Percentiles rank a stretch among this genome's conserved stretches.
These are phyloP conservation scores for Taxidea taxus DNA, from an alignment of 2,113 vertebrate genomes.

Conservation along the genomic window DNA sequence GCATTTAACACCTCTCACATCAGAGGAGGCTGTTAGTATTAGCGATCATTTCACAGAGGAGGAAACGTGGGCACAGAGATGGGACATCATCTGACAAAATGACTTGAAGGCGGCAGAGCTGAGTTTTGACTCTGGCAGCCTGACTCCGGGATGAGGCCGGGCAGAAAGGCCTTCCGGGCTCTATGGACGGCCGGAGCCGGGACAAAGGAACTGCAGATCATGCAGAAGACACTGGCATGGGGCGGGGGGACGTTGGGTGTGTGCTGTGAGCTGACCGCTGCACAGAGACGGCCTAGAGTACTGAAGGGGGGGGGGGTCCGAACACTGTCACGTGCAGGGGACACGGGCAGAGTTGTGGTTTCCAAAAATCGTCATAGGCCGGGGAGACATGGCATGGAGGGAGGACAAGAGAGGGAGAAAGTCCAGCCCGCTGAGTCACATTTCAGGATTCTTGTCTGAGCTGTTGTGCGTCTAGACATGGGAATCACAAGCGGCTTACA, in stretches of 20 bases:
- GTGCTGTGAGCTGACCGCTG: neutral
- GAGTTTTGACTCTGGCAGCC: neutral
- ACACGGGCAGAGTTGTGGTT: neutral
- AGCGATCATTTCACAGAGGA: neutral
- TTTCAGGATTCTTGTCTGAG: neutral
- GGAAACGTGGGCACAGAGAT: neutral
- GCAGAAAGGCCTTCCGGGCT: neutral
- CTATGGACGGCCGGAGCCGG: neutral
- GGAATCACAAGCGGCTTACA: neutral
- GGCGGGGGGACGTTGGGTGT: accelerated
- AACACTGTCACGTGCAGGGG: neutral
- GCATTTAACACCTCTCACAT: neutral
- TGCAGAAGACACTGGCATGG: neutral
- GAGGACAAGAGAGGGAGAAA: neutral
- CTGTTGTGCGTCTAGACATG: neutral
- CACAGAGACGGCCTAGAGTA: accelerated
- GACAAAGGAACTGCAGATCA: neutral
- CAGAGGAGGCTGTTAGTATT: too few relatives aligned
- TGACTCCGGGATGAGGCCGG: neutral
- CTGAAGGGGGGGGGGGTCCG: accelerated
- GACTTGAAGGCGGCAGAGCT: neutral
- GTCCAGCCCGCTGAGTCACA: accelerated
- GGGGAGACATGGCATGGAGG: neutral
- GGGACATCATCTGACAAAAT: neutral
- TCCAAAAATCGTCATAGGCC: neutral